Percentiles rank a stretch among this genome's conserved stretches.
phyloP scores from a whole-genome alignment of 2,888 invertebrate genomes.

The Erebia aethiops region DNA sequence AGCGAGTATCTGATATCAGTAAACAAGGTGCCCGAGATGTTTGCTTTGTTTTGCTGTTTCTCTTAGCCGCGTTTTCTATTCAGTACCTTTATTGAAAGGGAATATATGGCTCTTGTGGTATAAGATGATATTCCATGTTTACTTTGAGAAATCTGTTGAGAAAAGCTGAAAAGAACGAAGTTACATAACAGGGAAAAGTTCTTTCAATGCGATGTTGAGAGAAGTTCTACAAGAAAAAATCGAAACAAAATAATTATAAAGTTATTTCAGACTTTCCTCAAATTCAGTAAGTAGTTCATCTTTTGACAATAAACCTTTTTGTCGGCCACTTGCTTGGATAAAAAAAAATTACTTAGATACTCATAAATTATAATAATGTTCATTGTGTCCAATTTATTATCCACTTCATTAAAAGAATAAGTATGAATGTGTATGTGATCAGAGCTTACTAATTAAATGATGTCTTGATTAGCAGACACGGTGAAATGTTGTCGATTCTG shows the following conservation, averaged over 20 bases:
- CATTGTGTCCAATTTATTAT: no score
- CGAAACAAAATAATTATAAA: no score
- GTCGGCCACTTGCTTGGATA: no score
- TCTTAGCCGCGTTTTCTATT: slow-evolving; percentile 22
- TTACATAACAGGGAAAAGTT: not conserved
- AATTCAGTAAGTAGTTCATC: no score
- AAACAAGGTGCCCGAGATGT: slow-evolving; percentile 28
- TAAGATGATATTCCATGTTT: not conserved
- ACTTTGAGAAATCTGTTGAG: not conserved
- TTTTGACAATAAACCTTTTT: no score
- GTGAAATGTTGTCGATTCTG: slow-evolving; percentile 1
- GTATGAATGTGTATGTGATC: not conserved
- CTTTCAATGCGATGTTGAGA: not conserved
- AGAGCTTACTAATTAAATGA: slow-evolving; percentile 12
- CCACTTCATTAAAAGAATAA: no score
- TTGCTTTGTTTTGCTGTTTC: slow-evolving; percentile 23
- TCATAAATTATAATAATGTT: no score
- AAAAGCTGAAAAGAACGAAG: not conserved
- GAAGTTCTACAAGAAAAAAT: not conserved
- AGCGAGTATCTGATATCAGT: slow-evolving; percentile 34
- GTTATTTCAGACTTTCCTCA: no score
- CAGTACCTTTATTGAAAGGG: slow-evolving; percentile 8
- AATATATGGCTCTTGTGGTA: slow-evolving; percentile 2
- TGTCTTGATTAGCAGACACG: slow-evolving; percentile 9
- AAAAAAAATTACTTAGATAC: no score